Base-by-base conservation (phyloP, 2,888 invertebrate genomes). In the Muschampia plurimacula region DNA sequence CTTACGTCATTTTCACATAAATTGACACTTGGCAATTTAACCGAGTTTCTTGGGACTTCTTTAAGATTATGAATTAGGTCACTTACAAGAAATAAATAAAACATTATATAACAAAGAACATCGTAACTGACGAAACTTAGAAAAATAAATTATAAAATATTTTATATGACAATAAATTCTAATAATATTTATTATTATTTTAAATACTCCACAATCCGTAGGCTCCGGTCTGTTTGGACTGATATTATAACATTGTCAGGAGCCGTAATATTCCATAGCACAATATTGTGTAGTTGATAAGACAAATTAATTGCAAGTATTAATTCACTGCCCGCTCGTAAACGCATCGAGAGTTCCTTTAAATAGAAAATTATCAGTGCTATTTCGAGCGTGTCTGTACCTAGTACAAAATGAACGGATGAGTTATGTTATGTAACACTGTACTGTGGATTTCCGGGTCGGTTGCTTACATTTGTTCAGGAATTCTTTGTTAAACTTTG, bases 251-350 rank as follows among this genome's bases (percentile, higher is more conserved):
- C 28, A 28, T 57, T 46, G 44, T 60, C 32, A 49, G 59, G 59
- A 57, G 10, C 46, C 28, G 85, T 84, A 79, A 85, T 86, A 86
- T 87, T 87, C 88, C 86, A 80, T 76, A 73, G 74, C 74, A 69
- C 9, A 57, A 57, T 57, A 79, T 79, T 80, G 80, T 79, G 67
- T 72, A 74, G 76, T 68, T 68, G 86, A 87, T 87, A 86, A 83
- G 67, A 73, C 74, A 80, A 83, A 86, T 85, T 84, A 85, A 83
- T 83, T 82, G 80, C 77, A 72, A 52, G 73, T 79, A 78, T 77
- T 83, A 83, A 83, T 82, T 83, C 77, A 74, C 77, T 78, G 80
- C 77, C 76, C 70, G 74, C 70, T 72, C 74, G 63, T 65, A 65
- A 71, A 59, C 22, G 52, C 49, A 69, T 69, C 63, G 41, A 55